Conservation (phyloP, 2,797 vertebrate species). For the Bufotes viridis region DNA sequence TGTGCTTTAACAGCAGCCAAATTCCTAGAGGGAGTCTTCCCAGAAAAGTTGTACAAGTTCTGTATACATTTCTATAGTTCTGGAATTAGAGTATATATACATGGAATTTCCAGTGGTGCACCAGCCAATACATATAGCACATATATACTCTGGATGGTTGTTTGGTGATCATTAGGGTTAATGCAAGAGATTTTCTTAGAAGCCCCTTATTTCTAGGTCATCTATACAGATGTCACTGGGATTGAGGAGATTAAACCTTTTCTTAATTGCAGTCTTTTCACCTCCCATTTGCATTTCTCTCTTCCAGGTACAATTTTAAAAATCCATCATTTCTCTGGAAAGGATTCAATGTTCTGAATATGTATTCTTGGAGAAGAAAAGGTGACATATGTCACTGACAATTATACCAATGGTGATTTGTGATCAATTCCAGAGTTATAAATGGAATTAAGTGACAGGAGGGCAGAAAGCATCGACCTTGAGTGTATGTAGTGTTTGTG, state of each 20-base stretch:
- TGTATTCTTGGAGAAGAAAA: constrained; percentile 12
- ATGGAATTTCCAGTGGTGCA: too few species aligned
- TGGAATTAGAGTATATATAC: too few species aligned
- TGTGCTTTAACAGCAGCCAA: too few species aligned
- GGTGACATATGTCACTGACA: constrained; percentile 30
- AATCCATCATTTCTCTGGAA: background rate
- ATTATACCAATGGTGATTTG: constrained; percentile 38
- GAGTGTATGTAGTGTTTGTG: background rate
- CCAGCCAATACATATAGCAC: background rate
- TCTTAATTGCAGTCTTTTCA: background rate
- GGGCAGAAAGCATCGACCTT: constrained; percentile 29
- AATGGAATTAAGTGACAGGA: constrained; percentile 42
- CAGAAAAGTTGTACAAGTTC: too few species aligned
- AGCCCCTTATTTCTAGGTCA: background rate
- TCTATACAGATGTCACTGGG: background rate
- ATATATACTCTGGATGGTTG: background rate
- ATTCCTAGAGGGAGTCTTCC: too few species aligned
- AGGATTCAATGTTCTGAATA: constrained; percentile 19
- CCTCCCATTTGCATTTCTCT: background rate
- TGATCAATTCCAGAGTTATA: constrained; percentile 40
- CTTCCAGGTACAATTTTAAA: constrained; percentile 12
- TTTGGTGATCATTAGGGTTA: background rate
- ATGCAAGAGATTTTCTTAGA: background rate
- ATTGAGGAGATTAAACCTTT: constrained; percentile 3
- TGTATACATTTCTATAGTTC: too few species aligned